Percentiles rank a stretch among this genome's conserved stretches.
Conservation (phyloP, 1,140 invertebrate genomes). For the Diachasmimorpha longicaudata region DNA sequence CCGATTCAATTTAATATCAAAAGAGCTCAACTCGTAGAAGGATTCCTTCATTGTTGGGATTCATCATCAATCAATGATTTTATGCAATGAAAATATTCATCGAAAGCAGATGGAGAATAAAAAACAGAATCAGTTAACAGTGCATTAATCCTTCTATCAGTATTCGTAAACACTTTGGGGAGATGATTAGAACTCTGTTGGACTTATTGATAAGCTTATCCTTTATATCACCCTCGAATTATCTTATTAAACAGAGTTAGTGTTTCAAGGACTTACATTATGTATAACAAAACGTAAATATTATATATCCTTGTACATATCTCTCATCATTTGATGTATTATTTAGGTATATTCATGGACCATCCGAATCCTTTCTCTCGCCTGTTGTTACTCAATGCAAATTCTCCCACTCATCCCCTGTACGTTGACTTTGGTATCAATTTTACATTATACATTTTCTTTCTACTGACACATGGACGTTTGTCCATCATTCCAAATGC, state of each 20-base stretch:
- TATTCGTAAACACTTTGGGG: conserved; percentile 1
- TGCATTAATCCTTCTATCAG: neutral
- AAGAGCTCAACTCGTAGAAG: neutral
- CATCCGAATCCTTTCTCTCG: no score
- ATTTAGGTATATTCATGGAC: neutral
- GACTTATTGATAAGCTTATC: conserved; percentile 24
- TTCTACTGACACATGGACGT: neutral
- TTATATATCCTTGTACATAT: conserved; percentile 59
- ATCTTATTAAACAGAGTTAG: neutral
- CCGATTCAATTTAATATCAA: neutral
- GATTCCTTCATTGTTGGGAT: no score
- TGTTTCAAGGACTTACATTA: conserved; percentile 30
- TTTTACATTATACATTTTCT: neutral
- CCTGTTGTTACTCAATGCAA: neutral
- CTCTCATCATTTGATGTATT: conserved; percentile 39
- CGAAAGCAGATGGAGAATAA: no score
- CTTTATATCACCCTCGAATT: neutral
- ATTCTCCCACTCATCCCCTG: neutral
- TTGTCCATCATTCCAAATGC: neutral
- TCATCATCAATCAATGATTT: no score
- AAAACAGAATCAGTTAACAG: no score
- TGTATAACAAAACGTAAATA: conserved; percentile 39
- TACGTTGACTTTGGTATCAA: neutral
- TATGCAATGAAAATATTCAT: no score
- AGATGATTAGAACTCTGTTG: conserved; percentile 18